phyloP scores from a whole-genome alignment of 2,113 vertebrate species.

The Mixornis gularis region DNA sequence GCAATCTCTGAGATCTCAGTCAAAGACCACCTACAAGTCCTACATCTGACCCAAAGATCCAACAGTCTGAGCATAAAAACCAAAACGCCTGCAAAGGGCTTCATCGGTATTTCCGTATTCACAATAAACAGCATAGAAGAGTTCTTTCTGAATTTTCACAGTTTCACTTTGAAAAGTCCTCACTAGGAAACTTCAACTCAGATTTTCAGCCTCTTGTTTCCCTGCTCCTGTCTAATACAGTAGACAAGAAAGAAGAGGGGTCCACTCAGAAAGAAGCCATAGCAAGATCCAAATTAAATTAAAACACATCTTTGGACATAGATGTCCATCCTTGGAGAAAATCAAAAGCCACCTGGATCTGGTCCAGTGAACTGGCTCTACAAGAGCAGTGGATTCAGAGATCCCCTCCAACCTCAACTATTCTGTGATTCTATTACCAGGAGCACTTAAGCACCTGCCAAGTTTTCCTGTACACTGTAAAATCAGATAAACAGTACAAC shows the following conservation, averaged over 20 bases:
- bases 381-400: background rate
- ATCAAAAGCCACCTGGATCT: background rate
- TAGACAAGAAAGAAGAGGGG: background rate
- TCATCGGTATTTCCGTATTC: background rate
- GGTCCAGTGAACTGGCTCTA: background rate
- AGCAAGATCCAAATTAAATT: background rate
- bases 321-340: background rate
- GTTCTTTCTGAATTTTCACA: background rate
- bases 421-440: background rate
- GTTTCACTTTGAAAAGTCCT: background rate
- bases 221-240: background rate
- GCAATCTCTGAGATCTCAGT: background rate
- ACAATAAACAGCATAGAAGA: background rate
- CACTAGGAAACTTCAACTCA: background rate
- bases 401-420: background rate
- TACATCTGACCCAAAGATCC: background rate
- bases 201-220: background rate
- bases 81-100: background rate
- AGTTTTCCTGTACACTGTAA: background rate
- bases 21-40: background rate
- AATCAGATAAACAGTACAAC: background rate
- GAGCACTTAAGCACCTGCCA: background rate
- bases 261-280: background rate
- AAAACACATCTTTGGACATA: background rate
- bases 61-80: background rate